phyloP scores from a whole-genome alignment of 2,888 invertebrate species.

The Melipona bicolor region DNA sequence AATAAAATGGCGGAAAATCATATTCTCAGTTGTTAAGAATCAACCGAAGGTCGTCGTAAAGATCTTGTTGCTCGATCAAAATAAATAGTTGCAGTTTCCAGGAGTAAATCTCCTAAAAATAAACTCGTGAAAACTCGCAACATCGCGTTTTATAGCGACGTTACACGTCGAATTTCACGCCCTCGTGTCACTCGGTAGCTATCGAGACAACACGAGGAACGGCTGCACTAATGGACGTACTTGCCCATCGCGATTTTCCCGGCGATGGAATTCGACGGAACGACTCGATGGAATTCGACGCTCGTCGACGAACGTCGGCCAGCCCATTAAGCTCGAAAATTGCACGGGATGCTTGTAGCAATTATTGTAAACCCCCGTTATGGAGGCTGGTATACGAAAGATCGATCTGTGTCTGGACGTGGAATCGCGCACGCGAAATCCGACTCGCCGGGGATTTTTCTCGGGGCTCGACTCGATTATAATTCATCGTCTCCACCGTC shows the following conservation, averaged over 20 bases:
- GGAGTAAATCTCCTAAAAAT: no score
- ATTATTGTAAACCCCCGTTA: conserved; percentile 71
- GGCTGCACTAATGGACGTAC: not conserved
- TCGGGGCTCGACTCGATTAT: conserved; percentile 55
- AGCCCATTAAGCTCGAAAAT: conserved; percentile 69
- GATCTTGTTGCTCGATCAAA: no score
- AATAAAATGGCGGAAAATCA: no score
- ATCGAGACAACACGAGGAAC: not conserved
- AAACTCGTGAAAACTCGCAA: no score
- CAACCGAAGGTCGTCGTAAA: no score
- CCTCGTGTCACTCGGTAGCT: not conserved
- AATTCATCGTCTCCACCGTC: conserved; percentile 62
- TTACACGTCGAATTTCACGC: no score
- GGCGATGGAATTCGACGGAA: conserved; percentile 1
- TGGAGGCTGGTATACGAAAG: conserved; percentile 52
- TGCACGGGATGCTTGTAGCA: conserved; percentile 75
- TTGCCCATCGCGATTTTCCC: not conserved
- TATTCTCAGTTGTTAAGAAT: no score
- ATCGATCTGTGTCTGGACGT: conserved; percentile 57
- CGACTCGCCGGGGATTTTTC: conserved; percentile 43
- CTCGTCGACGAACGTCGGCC: conserved; percentile 1
- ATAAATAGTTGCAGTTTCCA: no score
- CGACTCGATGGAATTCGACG: conserved; percentile 40
- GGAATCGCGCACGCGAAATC: conserved; percentile 38
- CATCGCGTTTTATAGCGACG: no score